Evolutionary conservation across 2,113 vertebrate species (phyloP).

Genomic region (Ifrita kowaldi): DNA sequence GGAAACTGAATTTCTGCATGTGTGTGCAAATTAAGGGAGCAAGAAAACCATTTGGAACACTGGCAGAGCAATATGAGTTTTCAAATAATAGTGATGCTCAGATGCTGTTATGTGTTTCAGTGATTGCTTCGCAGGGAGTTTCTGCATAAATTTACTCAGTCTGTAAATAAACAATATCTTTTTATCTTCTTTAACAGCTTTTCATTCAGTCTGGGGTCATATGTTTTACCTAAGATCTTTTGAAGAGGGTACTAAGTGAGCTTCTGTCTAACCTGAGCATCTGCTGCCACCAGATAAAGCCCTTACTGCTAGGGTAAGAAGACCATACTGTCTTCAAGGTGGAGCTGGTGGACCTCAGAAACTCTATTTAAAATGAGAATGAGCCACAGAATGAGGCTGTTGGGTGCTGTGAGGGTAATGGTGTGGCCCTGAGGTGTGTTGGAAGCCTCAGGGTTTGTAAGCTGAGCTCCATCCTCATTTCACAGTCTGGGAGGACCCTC

Average conservation of each 20-base stretch:
- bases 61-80: not conserved
- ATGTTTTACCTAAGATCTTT: not conserved
- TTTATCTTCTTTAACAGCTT: not conserved
- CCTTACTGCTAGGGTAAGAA: not conserved
- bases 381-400: accelerated
- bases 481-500: not conserved
- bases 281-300: not conserved
- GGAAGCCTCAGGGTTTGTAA: accelerated
- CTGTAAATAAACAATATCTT: not conserved
- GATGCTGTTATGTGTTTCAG: not conserved
- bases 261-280: not conserved
- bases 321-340: accelerated
- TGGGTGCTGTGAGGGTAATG: not conserved
- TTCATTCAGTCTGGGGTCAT: not conserved
- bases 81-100: not conserved
- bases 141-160: not conserved
- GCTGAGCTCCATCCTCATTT: not conserved
- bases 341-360: not conserved
- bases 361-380: not conserved
- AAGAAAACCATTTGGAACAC: not conserved
- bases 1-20: not conserved
- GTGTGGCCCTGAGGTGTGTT: not conserved
- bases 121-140: not conserved
- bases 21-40: not conserved
- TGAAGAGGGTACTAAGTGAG: not conserved